These are phyloP conservation scores for Oxyura jamaicensis DNA, from an alignment of 2,113 vertebrate species.

Conservation along the genomic window DNA sequence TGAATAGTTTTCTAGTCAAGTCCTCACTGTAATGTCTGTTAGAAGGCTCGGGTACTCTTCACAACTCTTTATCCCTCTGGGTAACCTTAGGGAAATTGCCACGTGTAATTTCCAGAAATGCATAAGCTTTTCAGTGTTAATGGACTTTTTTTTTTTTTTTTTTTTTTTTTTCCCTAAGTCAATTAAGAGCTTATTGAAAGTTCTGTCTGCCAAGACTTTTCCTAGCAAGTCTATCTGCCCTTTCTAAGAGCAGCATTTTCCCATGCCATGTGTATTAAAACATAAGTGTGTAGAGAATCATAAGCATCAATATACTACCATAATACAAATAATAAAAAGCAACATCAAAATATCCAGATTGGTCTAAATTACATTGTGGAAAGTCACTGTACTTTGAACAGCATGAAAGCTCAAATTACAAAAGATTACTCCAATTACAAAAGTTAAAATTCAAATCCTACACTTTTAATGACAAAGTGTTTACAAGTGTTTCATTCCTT, in stretches of 20 bases:
- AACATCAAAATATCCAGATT: background rate
- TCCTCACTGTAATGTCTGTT: background rate
- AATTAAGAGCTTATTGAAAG: constrained; percentile 31
- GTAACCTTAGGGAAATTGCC: background rate
- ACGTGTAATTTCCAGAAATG: background rate
- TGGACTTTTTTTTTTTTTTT: background rate
- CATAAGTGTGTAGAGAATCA: background rate
- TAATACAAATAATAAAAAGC: background rate
- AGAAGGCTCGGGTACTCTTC: background rate
- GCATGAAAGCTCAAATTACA: background rate
- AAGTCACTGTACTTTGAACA: background rate
- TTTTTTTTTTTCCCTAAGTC: background rate
- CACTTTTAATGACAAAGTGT: background rate
- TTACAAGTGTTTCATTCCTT: background rate
- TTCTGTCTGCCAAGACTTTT: constrained; percentile 11
- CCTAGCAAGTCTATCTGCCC: background rate
- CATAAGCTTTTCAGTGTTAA: constrained; percentile 6
- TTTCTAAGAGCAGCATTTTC: background rate
- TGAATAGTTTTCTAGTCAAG: background rate
- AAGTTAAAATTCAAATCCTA: background rate
- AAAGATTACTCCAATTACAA: background rate
- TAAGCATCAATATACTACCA: background rate
- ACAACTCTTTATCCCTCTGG: background rate
- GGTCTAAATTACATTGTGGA: background rate
- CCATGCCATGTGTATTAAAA: background rate